These are phyloP conservation scores for Euura lappo DNA, from an alignment of 1,140 invertebrate species.

Conservation along the genomic window DNA sequence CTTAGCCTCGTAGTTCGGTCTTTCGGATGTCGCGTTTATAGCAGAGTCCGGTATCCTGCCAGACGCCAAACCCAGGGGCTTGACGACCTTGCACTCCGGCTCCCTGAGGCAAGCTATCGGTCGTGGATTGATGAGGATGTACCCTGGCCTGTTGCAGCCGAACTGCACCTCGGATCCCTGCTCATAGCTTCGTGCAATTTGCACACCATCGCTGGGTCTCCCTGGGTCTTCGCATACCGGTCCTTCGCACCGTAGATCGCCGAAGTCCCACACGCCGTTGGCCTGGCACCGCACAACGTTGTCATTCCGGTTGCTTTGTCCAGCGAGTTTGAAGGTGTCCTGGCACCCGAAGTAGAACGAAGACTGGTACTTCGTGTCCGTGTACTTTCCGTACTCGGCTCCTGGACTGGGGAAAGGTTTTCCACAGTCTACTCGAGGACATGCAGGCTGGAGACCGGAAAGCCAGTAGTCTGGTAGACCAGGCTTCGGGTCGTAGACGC, in stretches of 20 bases:
- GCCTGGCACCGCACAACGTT: conserved; percentile 91
- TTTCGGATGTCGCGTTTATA: conserved; percentile 94
- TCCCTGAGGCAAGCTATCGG: conserved; percentile 91
- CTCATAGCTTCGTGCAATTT: conserved; percentile 90
- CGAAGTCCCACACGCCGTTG: conserved; percentile 96
- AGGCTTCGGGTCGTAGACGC: conserved; percentile 92
- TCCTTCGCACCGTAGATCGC: conserved; percentile 93
- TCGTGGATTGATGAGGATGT: conserved; percentile 88
- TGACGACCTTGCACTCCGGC: conserved; percentile 92
- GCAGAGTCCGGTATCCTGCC: conserved; percentile 92
- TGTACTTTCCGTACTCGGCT: conserved; percentile 87
- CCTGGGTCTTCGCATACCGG: conserved; percentile 96
- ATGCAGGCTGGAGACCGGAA: conserved; percentile 83
- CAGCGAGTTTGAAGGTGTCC: conserved; percentile 92
- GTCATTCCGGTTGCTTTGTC: conserved; percentile 89
- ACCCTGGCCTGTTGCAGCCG: conserved; percentile 88
- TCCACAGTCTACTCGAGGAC: conserved; percentile 88
- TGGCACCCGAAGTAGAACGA: conserved; percentile 97
- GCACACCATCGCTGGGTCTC: conserved; percentile 88
- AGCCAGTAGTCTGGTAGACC: conserved; percentile 92
- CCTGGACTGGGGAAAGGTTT: conserved; percentile 87
- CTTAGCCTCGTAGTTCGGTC: conserved; percentile 89
- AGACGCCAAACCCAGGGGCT: conserved; percentile 88
- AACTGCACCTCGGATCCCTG: conserved; percentile 91
- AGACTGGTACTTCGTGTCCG: conserved; percentile 88